phyloP scores from a whole-genome alignment of 2,888 invertebrate genomes.

The Spicauda simplicius region DNA sequence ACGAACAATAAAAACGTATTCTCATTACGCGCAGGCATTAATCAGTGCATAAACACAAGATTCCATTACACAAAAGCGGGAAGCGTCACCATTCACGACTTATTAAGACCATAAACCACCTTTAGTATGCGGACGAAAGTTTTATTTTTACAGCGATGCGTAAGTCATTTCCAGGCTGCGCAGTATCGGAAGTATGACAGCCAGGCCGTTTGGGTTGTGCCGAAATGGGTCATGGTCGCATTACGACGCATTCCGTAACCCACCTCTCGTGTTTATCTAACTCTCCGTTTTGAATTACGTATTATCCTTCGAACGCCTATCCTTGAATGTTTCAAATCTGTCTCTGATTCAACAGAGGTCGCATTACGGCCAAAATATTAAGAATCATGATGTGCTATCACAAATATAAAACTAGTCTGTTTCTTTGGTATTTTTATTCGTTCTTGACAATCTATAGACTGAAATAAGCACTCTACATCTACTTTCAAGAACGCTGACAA shows the following conservation, averaged over 20 bases:
- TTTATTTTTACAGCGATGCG: conserved; percentile 58
- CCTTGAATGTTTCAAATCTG: background rate
- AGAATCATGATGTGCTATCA: too few species aligned
- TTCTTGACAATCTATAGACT: too few species aligned
- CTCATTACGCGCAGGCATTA: conserved; percentile 31
- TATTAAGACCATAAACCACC: conserved; percentile 49
- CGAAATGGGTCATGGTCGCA: conserved; percentile 72
- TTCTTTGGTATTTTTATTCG: too few species aligned
- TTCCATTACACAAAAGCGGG: conserved; percentile 31
- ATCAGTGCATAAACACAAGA: conserved; percentile 33
- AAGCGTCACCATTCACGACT: conserved; percentile 37
- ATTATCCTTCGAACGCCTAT: background rate
- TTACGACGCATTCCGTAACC: conserved; percentile 44
- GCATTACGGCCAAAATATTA: too few species aligned
- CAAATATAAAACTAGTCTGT: too few species aligned
- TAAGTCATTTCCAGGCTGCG: conserved; percentile 50
- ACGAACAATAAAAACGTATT: conserved; percentile 24
- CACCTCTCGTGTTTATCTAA: conserved; percentile 3
- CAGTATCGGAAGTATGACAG: conserved; percentile 55
- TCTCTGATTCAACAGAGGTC: background rate
- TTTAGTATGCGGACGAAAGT: conserved; percentile 48
- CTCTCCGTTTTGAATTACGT: background rate
- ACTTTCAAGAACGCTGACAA: too few species aligned
- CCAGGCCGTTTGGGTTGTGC: conserved; percentile 46
- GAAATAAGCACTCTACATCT: too few species aligned